phyloP scores from a whole-genome alignment of 2,888 invertebrate genomes.

The Plemyria rubiginata region DNA sequence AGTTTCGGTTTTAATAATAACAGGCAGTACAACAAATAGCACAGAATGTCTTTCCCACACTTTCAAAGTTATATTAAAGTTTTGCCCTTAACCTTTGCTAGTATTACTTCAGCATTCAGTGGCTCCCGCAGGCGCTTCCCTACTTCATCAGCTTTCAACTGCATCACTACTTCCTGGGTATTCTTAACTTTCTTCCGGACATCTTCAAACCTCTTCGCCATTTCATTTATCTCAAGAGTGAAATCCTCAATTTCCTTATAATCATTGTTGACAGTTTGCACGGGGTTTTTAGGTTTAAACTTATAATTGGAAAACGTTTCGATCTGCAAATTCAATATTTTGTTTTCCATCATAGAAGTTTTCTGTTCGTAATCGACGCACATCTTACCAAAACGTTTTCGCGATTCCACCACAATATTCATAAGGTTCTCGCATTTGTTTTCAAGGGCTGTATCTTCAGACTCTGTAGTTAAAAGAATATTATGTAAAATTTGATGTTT shows the following conservation, averaged over 20 bases:
- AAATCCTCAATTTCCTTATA: constrained; percentile 64
- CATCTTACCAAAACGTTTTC: constrained; percentile 73
- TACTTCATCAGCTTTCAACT: constrained; percentile 60
- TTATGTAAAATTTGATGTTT: neutral
- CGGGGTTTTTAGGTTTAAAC: constrained; percentile 59
- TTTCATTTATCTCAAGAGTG: constrained; percentile 53
- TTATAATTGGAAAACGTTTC: constrained; percentile 61
- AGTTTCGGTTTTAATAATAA: too few relatives aligned
- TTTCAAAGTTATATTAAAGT: too few relatives aligned
- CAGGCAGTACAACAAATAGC: too few relatives aligned
- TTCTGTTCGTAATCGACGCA: constrained; percentile 71
- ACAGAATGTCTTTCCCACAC: too few relatives aligned
- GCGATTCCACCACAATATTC: constrained; percentile 75
- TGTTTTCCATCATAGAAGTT: constrained; percentile 62
- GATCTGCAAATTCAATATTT: constrained; percentile 65
- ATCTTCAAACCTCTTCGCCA: constrained; percentile 54
- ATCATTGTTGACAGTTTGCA: constrained; percentile 49
- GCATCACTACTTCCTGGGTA: constrained; percentile 60
- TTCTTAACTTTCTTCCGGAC: constrained; percentile 55
- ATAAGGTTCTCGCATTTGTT: constrained; percentile 73
- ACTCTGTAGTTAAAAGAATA: constrained; percentile 45
- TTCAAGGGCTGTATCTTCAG: constrained; percentile 56
- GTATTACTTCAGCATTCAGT: constrained; percentile 57
- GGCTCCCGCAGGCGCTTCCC: constrained; percentile 58
- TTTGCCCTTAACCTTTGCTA: constrained; percentile 59